A percentile compares a stretch with the other conserved stretches of the same genome.
Evolutionary conservation across 2,888 invertebrate species (phyloP).

Genomic region (Zaprionus obscuricornis): DNA sequence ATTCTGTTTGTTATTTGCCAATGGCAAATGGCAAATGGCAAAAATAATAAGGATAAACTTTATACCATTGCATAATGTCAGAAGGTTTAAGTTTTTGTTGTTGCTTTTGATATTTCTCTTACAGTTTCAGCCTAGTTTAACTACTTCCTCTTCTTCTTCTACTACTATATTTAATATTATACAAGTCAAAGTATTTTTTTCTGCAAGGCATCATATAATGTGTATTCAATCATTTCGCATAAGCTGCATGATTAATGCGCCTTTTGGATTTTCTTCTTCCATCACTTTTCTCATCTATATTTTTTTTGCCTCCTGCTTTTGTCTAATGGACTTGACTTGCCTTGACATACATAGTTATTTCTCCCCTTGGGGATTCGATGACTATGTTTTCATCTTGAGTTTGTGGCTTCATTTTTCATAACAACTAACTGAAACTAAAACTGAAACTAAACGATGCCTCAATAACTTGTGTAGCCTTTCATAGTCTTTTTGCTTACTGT

Average conservation of each 20-base stretch:
- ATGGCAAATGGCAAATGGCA: too few relatives aligned
- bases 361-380: conserved; percentile 21
- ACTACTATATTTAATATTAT: not conserved
- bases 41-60: too few relatives aligned
- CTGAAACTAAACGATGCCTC: conserved; percentile 35
- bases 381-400: conserved; percentile 20
- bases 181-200: conserved; percentile 10
- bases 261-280: conserved; percentile 2
- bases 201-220: conserved; percentile 31
- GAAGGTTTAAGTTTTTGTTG: conserved; percentile 12
- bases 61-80: not conserved
- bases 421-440: conserved; percentile 31
- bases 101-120: too few relatives aligned
- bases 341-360: conserved; percentile 54
- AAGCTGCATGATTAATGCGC: conserved; percentile 68
- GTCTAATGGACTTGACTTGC: conserved; percentile 50
- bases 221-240: conserved; percentile 66
- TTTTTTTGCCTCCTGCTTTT: too few relatives aligned
- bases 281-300: not conserved
- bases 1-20: conserved; percentile 43
- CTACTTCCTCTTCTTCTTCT: too few relatives aligned
- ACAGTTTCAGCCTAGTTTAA: too few relatives aligned
- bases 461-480: too few relatives aligned
- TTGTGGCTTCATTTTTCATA: conserved; percentile 63
- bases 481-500: too few relatives aligned